Evolutionary conservation across 2,113 vertebrate species (phyloP).

Genomic region (Sorex araneus): DNA sequence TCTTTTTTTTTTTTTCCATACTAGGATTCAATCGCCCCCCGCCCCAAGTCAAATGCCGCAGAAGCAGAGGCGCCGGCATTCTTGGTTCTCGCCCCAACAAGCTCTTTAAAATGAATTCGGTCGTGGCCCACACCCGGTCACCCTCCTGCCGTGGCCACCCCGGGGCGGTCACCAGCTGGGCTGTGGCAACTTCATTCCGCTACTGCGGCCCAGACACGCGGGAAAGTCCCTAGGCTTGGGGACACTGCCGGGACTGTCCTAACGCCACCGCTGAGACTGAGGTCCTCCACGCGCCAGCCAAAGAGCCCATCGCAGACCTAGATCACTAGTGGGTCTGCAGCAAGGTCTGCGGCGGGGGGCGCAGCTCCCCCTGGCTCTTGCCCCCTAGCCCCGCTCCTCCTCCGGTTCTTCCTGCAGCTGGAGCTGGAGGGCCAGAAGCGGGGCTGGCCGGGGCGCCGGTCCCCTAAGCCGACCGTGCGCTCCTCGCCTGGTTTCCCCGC

Average conservation of each 20-base stretch:
- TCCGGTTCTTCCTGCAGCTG: not conserved
- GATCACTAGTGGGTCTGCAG: not conserved
- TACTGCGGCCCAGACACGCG: not conserved
- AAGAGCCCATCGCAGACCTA: no score
- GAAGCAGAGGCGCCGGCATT: slow-evolving; percentile 55
- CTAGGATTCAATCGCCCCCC: not conserved
- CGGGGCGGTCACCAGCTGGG: not conserved
- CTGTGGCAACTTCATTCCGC: not conserved
- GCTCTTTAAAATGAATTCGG: not conserved
- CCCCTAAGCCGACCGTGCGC: not conserved
- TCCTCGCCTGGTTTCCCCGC: no score
- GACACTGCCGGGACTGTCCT: slow-evolving; percentile 33
- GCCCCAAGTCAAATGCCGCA: not conserved
- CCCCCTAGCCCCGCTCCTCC: not conserved
- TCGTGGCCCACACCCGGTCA: not conserved
- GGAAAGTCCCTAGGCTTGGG: not conserved
- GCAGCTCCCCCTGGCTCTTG: not conserved
- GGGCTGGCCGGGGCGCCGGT: no score
- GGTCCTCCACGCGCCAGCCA: not conserved
- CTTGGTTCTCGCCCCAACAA: not conserved
- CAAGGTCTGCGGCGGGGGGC: not conserved
- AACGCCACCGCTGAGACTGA: not conserved
- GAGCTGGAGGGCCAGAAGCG: not conserved
- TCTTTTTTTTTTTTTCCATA: slow-evolving; percentile 70
- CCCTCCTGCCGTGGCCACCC: not conserved